Evolutionary conservation across 2,797 vertebrate species (phyloP).

Genomic region (Clarias pachynema): DNA sequence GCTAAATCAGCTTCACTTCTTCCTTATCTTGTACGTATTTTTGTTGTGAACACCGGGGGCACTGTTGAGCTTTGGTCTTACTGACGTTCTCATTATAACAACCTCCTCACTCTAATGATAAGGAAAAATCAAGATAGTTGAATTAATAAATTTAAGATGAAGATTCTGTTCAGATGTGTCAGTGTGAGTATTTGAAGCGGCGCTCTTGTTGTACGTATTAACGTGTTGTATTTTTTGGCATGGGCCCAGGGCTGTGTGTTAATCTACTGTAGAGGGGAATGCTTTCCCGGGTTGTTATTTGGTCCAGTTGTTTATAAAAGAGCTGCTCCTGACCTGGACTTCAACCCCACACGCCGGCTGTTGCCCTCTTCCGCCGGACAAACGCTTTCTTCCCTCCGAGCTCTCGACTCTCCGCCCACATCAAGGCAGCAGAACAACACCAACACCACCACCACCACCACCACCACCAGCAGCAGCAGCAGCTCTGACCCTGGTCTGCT

Average conservation of each 20-base stretch:
- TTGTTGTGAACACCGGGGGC: too few species aligned
- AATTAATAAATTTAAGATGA: neutral
- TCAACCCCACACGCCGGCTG: constrained; percentile 46
- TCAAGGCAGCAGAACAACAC: constrained; percentile 48
- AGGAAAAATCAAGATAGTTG: neutral
- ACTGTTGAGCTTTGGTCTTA: neutral
- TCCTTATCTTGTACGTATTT: neutral
- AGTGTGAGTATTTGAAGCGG: too few species aligned
- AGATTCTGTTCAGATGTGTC: neutral
- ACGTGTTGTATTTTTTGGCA: neutral
- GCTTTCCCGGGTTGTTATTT: constrained; percentile 1
- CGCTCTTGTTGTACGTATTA: neutral
- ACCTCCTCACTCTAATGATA: neutral
- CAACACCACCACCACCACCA: constrained; percentile 22
- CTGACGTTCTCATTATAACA: neutral
- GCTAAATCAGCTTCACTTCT: neutral
- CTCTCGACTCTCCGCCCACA: constrained; percentile 36
- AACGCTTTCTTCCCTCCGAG: constrained; percentile 39
- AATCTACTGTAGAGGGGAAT: neutral
- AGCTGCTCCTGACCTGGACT: constrained; percentile 56
- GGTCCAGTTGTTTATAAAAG: constrained; percentile 45
- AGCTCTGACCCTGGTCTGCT: constrained; percentile 32
- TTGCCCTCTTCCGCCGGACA: constrained; percentile 46
- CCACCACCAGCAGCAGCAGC: constrained; percentile 20
- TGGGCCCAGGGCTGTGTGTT: neutral